Conservation (phyloP, 1,140 invertebrate genomes). For the Rhizoglyphus robini region DNA sequence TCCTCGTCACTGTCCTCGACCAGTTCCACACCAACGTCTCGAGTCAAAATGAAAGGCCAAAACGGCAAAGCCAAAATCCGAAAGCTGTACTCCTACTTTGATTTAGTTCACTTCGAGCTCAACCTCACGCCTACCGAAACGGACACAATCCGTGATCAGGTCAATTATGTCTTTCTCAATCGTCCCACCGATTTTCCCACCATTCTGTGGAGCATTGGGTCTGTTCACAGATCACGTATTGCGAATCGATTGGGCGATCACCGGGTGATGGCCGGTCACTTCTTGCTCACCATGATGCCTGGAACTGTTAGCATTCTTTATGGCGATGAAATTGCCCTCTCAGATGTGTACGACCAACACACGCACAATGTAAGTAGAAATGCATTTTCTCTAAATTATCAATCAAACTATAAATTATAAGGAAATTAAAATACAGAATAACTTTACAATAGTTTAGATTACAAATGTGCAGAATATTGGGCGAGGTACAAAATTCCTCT, state of each 20-base stretch:
- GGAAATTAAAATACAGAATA: too few species aligned
- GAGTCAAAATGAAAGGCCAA: too few species aligned
- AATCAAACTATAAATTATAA: background rate
- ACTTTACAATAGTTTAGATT: too few species aligned
- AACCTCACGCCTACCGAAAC: conserved; percentile 32
- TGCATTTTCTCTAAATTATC: background rate
- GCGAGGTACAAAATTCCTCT: too few species aligned
- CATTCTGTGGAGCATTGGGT: conserved; percentile 53
- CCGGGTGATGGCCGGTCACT: conserved; percentile 44
- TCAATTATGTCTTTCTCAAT: conserved; percentile 20
- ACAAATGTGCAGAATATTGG: too few species aligned
- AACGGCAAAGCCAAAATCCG: too few species aligned
- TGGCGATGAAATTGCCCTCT: conserved; percentile 54
- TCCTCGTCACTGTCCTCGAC: background rate
- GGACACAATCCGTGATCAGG: conserved; percentile 17
- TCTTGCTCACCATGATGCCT: conserved; percentile 57
- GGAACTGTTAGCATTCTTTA: conserved; percentile 66
- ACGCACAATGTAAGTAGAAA: conserved; percentile 25
- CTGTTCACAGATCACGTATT: conserved; percentile 43
- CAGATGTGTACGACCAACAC: conserved; percentile 22
- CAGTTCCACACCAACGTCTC: background rate
- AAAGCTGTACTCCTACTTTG: conserved; percentile 45
- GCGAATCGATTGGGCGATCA: conserved; percentile 38
- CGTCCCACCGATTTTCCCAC: background rate
- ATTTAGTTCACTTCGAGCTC: conserved; percentile 54